phyloP scores from a whole-genome alignment of 2,797 vertebrate genomes.

The Pterois miles region DNA sequence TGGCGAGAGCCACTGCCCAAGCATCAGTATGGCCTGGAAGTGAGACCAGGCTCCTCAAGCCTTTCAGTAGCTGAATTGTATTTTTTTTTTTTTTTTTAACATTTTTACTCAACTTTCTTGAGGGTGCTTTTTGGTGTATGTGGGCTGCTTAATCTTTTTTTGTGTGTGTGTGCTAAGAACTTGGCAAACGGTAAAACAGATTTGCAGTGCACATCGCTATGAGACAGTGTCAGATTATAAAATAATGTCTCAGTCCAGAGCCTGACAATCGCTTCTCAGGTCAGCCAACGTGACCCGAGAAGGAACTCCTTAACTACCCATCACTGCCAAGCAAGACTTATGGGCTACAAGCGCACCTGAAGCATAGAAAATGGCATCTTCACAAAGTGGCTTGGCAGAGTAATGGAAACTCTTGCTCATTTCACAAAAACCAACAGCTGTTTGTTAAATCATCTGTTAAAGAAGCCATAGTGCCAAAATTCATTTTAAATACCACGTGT shows the following conservation, averaged over 20 bases:
- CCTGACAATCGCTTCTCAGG: conserved; percentile 34
- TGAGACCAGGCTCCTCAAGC: background rate
- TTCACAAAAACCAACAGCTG: conserved; percentile 75
- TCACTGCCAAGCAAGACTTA: conserved; percentile 50
- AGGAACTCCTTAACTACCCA: conserved; percentile 45
- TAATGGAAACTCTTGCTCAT: conserved; percentile 44
- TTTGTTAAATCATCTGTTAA: conserved; percentile 83
- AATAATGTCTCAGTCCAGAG: conserved; percentile 35
- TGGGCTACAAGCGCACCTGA: conserved; percentile 44
- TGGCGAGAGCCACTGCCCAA: rapidly evolving
- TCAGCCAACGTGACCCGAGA: conserved; percentile 37
- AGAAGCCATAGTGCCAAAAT: conserved; percentile 72
- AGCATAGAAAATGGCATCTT: conserved; percentile 57
- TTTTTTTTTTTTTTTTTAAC: background rate
- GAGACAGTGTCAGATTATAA: conserved; percentile 40
- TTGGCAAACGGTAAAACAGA: conserved; percentile 25
- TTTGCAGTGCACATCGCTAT: conserved; percentile 18
- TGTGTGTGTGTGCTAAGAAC: conserved; percentile 14
- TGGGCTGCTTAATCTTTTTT: background rate
- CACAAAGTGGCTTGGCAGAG: conserved; percentile 64
- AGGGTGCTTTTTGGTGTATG: background rate
- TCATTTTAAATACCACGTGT: conserved; percentile 72
- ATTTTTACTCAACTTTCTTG: background rate
- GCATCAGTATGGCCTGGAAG: too few species aligned
- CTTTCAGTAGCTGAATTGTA: background rate